Evolutionary conservation across 1,140 invertebrate species (phyloP).

Genomic region (Drosophila pseudoobscura): DNA sequence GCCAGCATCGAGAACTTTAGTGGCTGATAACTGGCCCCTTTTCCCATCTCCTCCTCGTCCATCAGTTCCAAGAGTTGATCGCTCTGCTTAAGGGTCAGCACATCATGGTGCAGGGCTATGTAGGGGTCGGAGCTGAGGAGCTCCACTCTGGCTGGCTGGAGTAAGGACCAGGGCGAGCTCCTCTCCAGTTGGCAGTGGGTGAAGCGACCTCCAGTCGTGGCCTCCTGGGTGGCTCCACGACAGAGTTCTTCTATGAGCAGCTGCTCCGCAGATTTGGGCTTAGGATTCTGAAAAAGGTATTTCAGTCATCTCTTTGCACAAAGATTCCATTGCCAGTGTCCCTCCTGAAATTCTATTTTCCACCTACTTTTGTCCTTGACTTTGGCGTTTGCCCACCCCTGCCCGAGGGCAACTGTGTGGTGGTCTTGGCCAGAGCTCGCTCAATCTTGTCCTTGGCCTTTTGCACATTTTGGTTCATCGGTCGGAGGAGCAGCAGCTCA

Average conservation of each 20-base stretch:
- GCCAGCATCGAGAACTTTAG: constrained; percentile 34
- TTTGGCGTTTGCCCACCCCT: constrained; percentile 11
- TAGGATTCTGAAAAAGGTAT: constrained; percentile 15
- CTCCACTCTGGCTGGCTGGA: constrained; percentile 93
- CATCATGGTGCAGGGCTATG: constrained; percentile 94
- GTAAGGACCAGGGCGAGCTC: constrained; percentile 88
- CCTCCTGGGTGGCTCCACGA: constrained; percentile 37
- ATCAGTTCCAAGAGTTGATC: constrained; percentile 38
- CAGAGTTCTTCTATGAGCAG: constrained; percentile 66
- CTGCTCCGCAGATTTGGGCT: constrained; percentile 54
- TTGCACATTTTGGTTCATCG: constrained; percentile 34
- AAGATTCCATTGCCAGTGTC: neutral
- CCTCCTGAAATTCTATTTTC: constrained; percentile 11
- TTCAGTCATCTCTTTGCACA: neutral
- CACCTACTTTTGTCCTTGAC: constrained; percentile 32
- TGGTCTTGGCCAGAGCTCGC: constrained; percentile 23
- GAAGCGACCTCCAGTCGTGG: constrained; percentile 25
- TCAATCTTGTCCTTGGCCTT: constrained; percentile 61
- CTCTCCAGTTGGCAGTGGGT: constrained; percentile 40
- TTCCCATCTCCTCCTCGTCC: constrained; percentile 8
- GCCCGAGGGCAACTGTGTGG: constrained; percentile 24
- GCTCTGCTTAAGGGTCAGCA: constrained; percentile 85
- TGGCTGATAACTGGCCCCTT: constrained; percentile 14
- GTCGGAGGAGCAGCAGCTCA: constrained; percentile 52
- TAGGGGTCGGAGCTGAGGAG: constrained; percentile 93